Base-by-base conservation (phyloP, 2,797 vertebrate genomes). In the Netta rufina region DNA sequence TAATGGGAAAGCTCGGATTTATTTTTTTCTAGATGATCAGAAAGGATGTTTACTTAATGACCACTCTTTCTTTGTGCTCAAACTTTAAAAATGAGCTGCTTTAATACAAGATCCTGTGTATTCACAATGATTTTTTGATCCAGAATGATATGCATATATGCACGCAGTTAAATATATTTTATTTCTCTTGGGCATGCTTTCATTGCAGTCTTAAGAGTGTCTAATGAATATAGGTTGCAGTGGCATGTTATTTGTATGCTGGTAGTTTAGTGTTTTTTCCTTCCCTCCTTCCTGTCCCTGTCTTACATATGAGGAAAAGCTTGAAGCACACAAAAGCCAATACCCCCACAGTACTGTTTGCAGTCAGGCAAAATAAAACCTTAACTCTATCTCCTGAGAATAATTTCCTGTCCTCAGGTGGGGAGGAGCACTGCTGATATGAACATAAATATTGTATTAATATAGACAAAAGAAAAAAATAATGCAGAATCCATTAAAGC, bases 41-140 rank as follows among this genome's bases (percentile, higher is more conserved):
- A 98, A 98, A 98, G 98, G 97, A 97, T 97, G 96, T 97, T 95
- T 91, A 95, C 76, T 91, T 94, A 91, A 95, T 92, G 96, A 97
- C 94, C 92, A 62, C 47, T 94, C 87, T 84, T 91, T 87, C 67
- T 79, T 84, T 84, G 71, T 66, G 56, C 85, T 95, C 89, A 85
- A 92, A 73, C 60, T 84, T 91, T 78, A 87, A 54, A 45, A 39
- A 33, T 66, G 32, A 92, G 47, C 80, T 92, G 84, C 25, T 45
- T 88, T 93, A 95, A 95, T 91, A 90, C n/a, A 61, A 95, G 87
- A 96, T 93, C 66, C 73, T 90, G 62, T 92, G 49, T 25, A 51
- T 51, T 25, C 49, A 25, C 24, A 51, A 14, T 51, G 49, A 51
- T 51, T 51, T 51, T 51, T 51, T 51, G 49, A 51, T 25, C 49